Evolutionary conservation across 2,888 invertebrate genomes (phyloP), one percentile per base, ranked within the genome.

Genomic region (Parthenolecanium corni): DNA sequence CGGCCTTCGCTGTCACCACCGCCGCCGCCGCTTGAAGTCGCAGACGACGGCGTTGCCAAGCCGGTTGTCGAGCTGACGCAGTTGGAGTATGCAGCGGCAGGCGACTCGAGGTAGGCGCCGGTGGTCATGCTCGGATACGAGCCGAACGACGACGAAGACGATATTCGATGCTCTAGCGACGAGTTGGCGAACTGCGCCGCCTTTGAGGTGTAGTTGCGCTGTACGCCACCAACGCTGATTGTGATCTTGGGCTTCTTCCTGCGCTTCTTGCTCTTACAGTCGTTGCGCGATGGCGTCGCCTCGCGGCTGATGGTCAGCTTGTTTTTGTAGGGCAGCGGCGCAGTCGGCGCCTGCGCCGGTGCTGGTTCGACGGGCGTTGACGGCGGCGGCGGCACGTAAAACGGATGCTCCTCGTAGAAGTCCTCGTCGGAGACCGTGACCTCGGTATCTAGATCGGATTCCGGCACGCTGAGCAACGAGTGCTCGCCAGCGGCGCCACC

Each of bases 401-500:
- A 86, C 0, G 89, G 89, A 73, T 88, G 81, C 69, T 86, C 81
- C 71, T 90, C 89, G 71, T 89, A 90, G 73, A 89, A 89, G 68
- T 89, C 89, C 75, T 89, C 89, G 72, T 89, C 89, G 0, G 89
- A 89, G 67, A 87, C 87, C 53, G 87, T 85, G 73, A 89, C 86
- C 16, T 85, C 83, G 0, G 90, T 90, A 68, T 89, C 89, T 56
- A 90, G 77, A 74, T 91, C 90, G 0, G 88, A 86, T 74, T 91
- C 91, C 38, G 44, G 44, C 11, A 31, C 52, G 3, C 67, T 67
- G 21, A 68, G 67, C 2, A 68, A 64, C 14, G 68, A 67, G 68
- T 78, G 78, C 52, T 78, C 77, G 70, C 75, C 74, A 3, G 65
- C 65, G 53, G 53, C 65, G 1, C 57, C 52, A 49, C 64, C 52